phyloP scores from a whole-genome alignment of 2,888 invertebrate species.

The Eupithecia tripunctaria region DNA sequence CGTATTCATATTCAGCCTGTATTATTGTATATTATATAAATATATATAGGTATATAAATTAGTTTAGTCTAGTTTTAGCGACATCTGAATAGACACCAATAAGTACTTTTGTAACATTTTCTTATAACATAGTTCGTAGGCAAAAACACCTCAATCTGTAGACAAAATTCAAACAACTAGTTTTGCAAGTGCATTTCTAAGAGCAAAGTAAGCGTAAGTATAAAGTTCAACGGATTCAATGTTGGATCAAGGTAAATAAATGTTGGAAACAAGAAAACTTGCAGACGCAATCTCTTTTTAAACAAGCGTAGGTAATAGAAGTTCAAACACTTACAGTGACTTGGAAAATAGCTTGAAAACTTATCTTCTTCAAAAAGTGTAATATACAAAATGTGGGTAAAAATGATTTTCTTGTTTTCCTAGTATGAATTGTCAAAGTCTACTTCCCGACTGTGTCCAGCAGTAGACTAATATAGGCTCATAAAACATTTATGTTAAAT shows the following conservation, averaged over 20 bases:
- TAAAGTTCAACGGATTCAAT: conserved; percentile 16
- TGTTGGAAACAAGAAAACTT: conserved; percentile 17
- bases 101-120: not conserved
- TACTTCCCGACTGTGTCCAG: too few relatives aligned
- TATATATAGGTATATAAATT: too few relatives aligned
- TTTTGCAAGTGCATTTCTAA: not conserved
- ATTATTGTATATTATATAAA: too few relatives aligned
- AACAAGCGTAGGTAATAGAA: conserved; percentile 13
- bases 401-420: too few relatives aligned
- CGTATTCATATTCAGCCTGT: too few relatives aligned
- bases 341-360: conserved; percentile 6
- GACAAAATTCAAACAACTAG: not conserved
- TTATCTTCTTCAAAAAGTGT: not conserved
- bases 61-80: too few relatives aligned
- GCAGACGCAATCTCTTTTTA: conserved; percentile 21
- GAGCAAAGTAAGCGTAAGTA: not conserved
- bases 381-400: too few relatives aligned
- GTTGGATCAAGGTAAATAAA: conserved; percentile 14
- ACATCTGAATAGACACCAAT: too few relatives aligned
- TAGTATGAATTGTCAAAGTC: too few relatives aligned
- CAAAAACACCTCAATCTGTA: not conserved
- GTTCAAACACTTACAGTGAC: not conserved
- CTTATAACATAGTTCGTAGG: not conserved
- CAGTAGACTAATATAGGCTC: too few relatives aligned
- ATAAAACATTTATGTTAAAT: too few relatives aligned